These are phyloP conservation scores for Emydoidea blandingii DNA, from an alignment of 2,797 vertebrate species.

Conservation along the genomic window DNA sequence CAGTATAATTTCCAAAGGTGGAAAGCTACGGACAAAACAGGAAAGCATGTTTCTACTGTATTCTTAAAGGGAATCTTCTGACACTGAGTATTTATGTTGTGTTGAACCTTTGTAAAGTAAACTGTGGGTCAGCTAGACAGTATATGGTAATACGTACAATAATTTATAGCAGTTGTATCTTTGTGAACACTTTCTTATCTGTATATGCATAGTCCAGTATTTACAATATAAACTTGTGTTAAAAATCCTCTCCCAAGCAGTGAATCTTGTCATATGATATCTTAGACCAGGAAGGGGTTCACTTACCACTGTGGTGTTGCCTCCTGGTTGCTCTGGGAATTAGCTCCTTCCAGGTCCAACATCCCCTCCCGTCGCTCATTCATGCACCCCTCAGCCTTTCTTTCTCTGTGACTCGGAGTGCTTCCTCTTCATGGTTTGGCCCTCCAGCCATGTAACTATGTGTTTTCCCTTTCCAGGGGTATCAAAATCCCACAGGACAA, in stretches of 20 bases:
- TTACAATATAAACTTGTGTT: neutral
- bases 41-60: rapidly evolving
- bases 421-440: too few relatives aligned
- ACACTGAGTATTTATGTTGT: neutral
- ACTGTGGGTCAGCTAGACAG: neutral
- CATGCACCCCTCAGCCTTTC: too few relatives aligned
- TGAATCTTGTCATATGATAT: neutral
- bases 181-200: neutral
- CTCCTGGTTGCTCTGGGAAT: neutral
- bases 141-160: neutral
- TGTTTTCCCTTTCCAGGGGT: too few relatives aligned
- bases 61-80: rapidly evolving
- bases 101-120: neutral
- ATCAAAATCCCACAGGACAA: too few relatives aligned
- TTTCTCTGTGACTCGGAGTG: too few relatives aligned
- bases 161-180: neutral
- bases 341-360: neutral
- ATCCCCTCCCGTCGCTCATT: too few relatives aligned
- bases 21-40: neutral
- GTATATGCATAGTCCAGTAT: neutral
- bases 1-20: neutral
- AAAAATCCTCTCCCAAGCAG: neutral
- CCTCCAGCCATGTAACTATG: too few relatives aligned
- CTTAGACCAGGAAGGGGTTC: neutral
- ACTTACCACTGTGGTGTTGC: neutral